Evolutionary conservation across 2,113 vertebrate species (phyloP).

Genomic region (Neolamprologus cancellatus): DNA sequence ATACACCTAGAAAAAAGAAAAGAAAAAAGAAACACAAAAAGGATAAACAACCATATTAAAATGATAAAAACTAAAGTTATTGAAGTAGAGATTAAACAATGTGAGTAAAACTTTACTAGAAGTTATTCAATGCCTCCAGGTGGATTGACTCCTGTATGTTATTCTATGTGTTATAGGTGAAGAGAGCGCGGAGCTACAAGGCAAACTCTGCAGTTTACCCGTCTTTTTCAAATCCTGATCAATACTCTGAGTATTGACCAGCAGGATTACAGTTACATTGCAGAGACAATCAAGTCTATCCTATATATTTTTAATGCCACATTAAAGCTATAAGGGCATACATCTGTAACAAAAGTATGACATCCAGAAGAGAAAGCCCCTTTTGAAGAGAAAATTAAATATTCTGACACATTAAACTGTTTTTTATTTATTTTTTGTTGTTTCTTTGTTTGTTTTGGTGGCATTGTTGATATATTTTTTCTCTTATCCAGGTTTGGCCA

Average conservation of each 20-base stretch:
- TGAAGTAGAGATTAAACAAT: background rate
- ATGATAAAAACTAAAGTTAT: accelerated
- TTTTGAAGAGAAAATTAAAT: background rate
- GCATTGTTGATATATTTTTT: background rate
- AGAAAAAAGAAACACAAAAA: background rate
- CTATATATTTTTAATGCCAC: background rate
- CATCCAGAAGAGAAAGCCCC: background rate
- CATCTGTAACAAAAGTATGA: background rate
- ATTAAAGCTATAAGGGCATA: background rate
- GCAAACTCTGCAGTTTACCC: accelerated
- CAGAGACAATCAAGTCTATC: background rate
- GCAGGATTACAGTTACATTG: background rate
- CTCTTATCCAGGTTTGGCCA: background rate
- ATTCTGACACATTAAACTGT: background rate
- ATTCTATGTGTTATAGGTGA: background rate
- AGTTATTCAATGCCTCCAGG: background rate
- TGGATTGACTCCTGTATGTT: background rate
- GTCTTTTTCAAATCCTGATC: background rate
- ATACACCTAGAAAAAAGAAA: background rate
- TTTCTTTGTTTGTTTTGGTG: background rate
- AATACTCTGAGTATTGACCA: background rate
- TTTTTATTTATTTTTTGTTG: background rate
- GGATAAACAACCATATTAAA: background rate
- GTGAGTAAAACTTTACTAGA: background rate
- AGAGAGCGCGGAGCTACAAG: accelerated